Evolutionary conservation across 1,140 invertebrate genomes (phyloP), one percentile per base, ranked within the genome.

Genomic region (Riptortus pedestris): DNA sequence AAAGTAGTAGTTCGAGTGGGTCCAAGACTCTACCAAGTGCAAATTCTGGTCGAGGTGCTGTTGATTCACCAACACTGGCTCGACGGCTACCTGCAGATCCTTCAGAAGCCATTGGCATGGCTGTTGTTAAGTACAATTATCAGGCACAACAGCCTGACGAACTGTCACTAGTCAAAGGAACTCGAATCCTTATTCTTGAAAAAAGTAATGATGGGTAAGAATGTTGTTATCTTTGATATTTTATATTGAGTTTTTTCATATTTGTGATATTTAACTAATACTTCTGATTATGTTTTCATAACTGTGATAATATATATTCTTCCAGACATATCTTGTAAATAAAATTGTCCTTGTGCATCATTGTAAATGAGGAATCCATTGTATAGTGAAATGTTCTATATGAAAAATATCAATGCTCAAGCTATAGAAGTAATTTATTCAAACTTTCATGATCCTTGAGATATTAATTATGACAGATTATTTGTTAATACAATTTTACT

Each of bases 81-180:
- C 78, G 85, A 67, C 79, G 85, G 67, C 76, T 87, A 67, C 84
- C 84, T 51, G 82, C 86, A n/a, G 89, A 91, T 78, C 88, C 88
- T 43, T 83, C 85, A 60, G 90, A 93, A 75, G 88, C 90, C 16
- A 90, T 93, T 69, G 90, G 90, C 45, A 85, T 88, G 7, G 95
- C 94, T 20, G 84, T 96, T 64, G 96, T 96, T 61, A 97, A 97
- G 78, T 99, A 96, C 76, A 94, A 95, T 76, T 99, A 99, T 75
- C 91, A 95, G 78, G 93, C 95, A 28, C 92, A 97, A 77, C 93
- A 98, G 76, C 81, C 91, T 1, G 97, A 99, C 73, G 97, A 99
- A 75, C 77, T 99, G 7, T 88, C 93, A 1, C 79, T 99, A 48
- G 86, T 88, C 43, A 92, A 91, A 79, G 94, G 94, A 64, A 90